phyloP scores from a whole-genome alignment of 2,113 vertebrate genomes.

The Myrmophylax atrothorax region DNA sequence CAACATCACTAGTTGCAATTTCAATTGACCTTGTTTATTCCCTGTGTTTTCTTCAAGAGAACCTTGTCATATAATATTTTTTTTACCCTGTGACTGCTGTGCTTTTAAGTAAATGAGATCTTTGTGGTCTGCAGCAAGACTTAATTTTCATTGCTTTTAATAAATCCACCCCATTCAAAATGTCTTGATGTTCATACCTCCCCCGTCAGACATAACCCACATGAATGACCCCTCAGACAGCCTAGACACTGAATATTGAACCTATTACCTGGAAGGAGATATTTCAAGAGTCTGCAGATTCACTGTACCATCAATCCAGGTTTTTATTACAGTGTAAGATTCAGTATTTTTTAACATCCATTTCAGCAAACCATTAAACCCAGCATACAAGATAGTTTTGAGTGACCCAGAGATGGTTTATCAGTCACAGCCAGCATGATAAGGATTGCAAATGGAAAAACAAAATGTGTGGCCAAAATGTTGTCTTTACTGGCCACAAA shows the following conservation, averaged over 20 bases:
- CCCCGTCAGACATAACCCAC: neutral
- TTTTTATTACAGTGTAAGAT: neutral
- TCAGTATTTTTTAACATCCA: neutral
- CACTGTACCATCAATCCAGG: neutral
- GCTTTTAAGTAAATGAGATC: neutral
- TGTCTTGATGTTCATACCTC: neutral
- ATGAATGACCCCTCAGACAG: neutral
- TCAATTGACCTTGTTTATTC: neutral
- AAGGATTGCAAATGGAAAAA: neutral
- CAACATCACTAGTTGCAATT: neutral
- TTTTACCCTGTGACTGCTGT: neutral
- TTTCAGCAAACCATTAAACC: neutral
- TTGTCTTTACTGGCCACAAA: neutral
- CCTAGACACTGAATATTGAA: neutral
- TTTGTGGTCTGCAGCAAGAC: neutral
- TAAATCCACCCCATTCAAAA: neutral
- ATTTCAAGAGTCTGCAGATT: neutral
- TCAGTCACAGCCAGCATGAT: neutral
- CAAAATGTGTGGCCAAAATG: rapidly evolving
- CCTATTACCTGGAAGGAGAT: neutral
- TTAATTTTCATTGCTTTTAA: neutral
- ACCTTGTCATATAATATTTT: neutral
- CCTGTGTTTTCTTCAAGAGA: neutral
- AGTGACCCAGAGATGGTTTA: neutral
- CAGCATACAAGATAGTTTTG: neutral